Evolutionary conservation across 1,140 invertebrate species (phyloP).

Genomic region (Conus betulinus): DNA sequence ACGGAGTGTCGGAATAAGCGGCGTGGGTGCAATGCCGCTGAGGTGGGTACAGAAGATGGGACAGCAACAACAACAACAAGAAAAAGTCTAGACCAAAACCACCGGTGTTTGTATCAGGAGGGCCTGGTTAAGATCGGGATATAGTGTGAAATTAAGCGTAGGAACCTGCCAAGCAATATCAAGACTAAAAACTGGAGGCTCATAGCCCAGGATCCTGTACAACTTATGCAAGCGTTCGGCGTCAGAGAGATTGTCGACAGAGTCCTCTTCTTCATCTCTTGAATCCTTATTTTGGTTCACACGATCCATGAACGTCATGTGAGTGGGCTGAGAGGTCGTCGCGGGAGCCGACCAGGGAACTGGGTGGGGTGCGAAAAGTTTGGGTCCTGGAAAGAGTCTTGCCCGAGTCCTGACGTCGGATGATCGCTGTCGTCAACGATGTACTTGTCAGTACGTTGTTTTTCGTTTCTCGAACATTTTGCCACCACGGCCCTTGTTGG

Average conservation of each 20-base stretch:
- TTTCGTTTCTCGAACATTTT: conserved; percentile 92
- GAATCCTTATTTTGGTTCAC: neutral
- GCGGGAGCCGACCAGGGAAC: neutral
- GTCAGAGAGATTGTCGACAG: neutral
- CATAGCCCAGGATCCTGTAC: neutral
- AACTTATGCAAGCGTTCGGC: neutral
- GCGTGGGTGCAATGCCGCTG: too few species aligned
- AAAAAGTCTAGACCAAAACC: too few species aligned
- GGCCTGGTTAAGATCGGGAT: too few species aligned
- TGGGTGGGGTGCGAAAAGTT: neutral
- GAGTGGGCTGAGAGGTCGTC: neutral
- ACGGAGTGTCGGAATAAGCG: too few species aligned
- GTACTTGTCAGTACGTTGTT: conserved; percentile 91
- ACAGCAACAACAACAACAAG: too few species aligned
- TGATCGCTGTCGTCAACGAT: conserved; percentile 84
- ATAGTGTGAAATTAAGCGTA: too few species aligned
- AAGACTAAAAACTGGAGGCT: neutral
- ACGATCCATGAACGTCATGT: neutral
- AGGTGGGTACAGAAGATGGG: too few species aligned
- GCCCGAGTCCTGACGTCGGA: conserved; percentile 7
- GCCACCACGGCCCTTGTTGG: conserved; percentile 79
- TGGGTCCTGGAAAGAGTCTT: neutral
- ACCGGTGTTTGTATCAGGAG: too few species aligned
- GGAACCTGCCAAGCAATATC: too few species aligned
- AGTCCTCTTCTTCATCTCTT: neutral